Base-by-base conservation (phyloP, 2,888 invertebrate species). In the Fragum fragum region DNA sequence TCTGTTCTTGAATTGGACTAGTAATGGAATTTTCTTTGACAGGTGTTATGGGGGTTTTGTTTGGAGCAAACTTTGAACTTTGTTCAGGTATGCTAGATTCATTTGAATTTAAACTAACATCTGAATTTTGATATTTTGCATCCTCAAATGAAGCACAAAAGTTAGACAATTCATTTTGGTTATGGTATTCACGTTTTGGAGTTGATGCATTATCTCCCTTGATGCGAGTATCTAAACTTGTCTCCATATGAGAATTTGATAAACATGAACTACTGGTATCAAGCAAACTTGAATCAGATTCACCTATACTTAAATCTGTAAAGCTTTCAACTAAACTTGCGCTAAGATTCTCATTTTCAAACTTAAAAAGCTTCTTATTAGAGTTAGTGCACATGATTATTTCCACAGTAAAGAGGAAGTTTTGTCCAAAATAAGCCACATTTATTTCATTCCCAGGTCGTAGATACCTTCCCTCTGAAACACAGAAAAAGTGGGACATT, bases 351-450 rank as follows among this genome's bases (percentile, higher is more conserved):
- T 29, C 29, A 53, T 28, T 28, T 32, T 36, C 7, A 23, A 61
- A 23, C 36, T 39, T 69, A 73, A 55, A 14, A 21, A 36, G 14
- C 55, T 53, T 66, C 66, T 42, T 66, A 14, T 66, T 66, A 5
- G 42, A 66, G 11, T 26, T 39, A 6, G 14, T 66, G 11, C 16
- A 11, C 7, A 21, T 36, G 21, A 71, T 55, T 0, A 69, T 69
- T 18, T 52, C 78, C 0, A 92, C 86, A 39, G 14, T 29, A 63
- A 91, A 90, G 3, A 63, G 36, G 76, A 87, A 91, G 7, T 23
- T 73, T 61, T 91, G 91, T 55, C 92, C 92, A 88, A 87, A 92
- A 76, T 91, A 91, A 47, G 61, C 57, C 1, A 89, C 26, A 55
- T 61, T 72, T 5, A 76, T n/a, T 52, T 21, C 36, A 26, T 86